phyloP scores from a whole-genome alignment of 2,888 invertebrate genomes.

The Heteromyza rotundicornis region DNA sequence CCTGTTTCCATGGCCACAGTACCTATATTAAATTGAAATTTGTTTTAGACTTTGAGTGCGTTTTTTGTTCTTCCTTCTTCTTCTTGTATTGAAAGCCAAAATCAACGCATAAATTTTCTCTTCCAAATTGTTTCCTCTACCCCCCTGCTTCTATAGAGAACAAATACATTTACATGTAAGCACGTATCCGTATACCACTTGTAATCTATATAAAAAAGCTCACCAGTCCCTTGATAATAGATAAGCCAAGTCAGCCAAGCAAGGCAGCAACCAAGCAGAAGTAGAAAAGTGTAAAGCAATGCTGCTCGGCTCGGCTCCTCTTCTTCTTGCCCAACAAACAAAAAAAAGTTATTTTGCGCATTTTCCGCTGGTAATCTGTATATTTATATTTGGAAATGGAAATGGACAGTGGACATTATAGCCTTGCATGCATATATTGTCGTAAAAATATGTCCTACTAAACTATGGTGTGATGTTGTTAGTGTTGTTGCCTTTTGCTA shows the following conservation, averaged over 20 bases:
- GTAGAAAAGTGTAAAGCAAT: slow-evolving; percentile 11
- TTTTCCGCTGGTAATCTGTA: slow-evolving; percentile 47
- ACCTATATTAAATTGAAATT: too few relatives aligned
- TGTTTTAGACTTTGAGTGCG: too few relatives aligned
- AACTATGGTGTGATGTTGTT: slow-evolving; percentile 26
- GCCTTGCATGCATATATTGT: slow-evolving; percentile 41
- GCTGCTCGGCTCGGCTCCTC: background rate
- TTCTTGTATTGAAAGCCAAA: too few relatives aligned
- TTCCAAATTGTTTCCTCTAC: background rate
- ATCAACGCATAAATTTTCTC: background rate
- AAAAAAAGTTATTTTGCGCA: slow-evolving; percentile 2
- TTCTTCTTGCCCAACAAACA: background rate
- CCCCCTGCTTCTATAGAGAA: background rate
- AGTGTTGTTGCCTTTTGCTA: slow-evolving; percentile 18
- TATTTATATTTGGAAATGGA: slow-evolving; percentile 44
- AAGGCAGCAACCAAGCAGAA: too few relatives aligned
- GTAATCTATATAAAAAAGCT: slow-evolving; percentile 35
- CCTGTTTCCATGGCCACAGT: too few relatives aligned
- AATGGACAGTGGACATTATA: slow-evolving; percentile 32
- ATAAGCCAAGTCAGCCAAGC: too few relatives aligned
- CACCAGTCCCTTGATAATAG: slow-evolving; percentile 28
- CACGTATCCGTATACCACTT: slow-evolving; percentile 37
- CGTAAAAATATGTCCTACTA: slow-evolving; percentile 46
- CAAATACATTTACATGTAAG: slow-evolving; percentile 25
- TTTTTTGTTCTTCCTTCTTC: too few relatives aligned